Base-by-base conservation (phyloP, 2,888 invertebrate genomes). In the Pristionchus entomophagus region DNA sequence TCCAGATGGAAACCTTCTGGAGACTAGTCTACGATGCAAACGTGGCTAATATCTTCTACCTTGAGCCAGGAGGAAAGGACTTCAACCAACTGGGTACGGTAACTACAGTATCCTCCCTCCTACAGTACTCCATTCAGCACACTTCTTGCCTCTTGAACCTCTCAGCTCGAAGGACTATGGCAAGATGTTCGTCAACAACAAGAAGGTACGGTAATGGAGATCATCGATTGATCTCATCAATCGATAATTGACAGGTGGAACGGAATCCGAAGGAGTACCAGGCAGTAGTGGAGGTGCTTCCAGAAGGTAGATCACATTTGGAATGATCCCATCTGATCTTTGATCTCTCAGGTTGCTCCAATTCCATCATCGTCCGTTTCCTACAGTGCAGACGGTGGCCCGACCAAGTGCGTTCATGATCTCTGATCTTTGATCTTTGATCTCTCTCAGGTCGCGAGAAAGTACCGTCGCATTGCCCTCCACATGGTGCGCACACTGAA, bases 1-100 rank as follows among this genome's bases (percentile, higher is more conserved):
- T 29, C 1, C 59, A 56, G 26, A 82, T 82, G 59, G 82, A 82
- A 56, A 82, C 56, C 35, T 82, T 82, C 82, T 82, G 82, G 82
- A 22, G 59, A 26, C 56, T 82, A 1, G 82, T 82, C 26, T 82
- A 82, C 59, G 82, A 82, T 59, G 82, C 82, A 22, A 82, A 82
- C 41, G 82, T 82, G 1, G 45, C 56, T 59, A 82, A 82, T 59
- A 59, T 82, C 41, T 82, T 82, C 82, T 56, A 38, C 82, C 59
- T 82, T n/a, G 82, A 82, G 29, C 56, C 82, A 0, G 78, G 51
- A 17, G 78, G 78, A 17, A 80, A 80, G 19, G 78, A 80, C 29
- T 80, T 80, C 41, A 26, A 49, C 19, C 17, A 26, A 10, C 29
- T 82, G 26, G 59, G 56, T 59, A 59, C 29, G 56, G 49, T 41